Evolutionary conservation across 2,113 vertebrate genomes (phyloP).

Genomic region (Gymnorhina tibicen): DNA sequence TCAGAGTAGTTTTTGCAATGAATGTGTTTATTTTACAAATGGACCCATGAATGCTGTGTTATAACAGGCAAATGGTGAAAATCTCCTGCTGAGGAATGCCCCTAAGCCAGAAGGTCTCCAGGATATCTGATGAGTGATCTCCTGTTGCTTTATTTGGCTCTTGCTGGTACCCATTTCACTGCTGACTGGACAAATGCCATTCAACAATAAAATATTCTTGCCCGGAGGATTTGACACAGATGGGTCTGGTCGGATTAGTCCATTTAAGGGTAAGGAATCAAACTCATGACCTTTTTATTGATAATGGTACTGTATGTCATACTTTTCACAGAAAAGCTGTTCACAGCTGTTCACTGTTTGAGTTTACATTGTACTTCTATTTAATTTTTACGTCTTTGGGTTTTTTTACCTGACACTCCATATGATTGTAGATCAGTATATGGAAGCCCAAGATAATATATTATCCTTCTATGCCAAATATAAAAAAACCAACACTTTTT

Average conservation of each 20-base stretch:
- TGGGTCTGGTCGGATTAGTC: conserved; percentile 36
- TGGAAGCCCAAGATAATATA: background rate
- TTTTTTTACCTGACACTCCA: background rate
- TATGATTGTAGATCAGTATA: background rate
- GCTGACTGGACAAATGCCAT: conserved; percentile 61
- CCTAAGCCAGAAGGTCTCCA: conserved; percentile 21
- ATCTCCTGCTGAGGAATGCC: conserved; percentile 17
- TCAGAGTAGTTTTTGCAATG: background rate
- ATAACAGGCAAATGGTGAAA: conserved; percentile 37
- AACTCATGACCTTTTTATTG: background rate
- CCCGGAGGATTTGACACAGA: conserved; percentile 51
- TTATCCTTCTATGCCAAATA: background rate
- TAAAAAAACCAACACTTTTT: background rate
- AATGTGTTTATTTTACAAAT: conserved; percentile 53
- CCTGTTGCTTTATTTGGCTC: conserved; percentile 63
- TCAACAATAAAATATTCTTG: conserved; percentile 38
- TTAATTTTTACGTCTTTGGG: background rate
- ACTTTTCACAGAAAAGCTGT: background rate
- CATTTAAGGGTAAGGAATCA: background rate
- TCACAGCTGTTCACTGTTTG: background rate
- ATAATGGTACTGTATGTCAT: background rate
- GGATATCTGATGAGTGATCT: conserved; percentile 38
- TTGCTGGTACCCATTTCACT: conserved; percentile 66
- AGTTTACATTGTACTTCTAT: background rate
- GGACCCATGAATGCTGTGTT: background rate